Conservation (phyloP, 2,797 vertebrate genomes). For the Centroberyx gerrardi region DNA sequence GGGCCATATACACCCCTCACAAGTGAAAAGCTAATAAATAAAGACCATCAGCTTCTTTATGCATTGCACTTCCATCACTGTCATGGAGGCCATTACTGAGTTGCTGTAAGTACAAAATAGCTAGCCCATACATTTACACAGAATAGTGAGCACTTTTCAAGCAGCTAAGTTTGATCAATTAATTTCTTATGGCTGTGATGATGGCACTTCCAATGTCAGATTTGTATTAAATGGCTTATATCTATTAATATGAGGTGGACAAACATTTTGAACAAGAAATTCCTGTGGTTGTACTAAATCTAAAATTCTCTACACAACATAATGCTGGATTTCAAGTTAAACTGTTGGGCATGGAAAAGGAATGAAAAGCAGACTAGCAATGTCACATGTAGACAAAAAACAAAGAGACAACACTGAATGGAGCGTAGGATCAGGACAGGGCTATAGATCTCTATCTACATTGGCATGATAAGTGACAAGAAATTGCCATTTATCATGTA, state of each 20-base stretch:
- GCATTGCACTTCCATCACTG: constrained; percentile 65
- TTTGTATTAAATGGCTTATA: neutral
- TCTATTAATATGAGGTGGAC: constrained; percentile 7
- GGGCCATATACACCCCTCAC: constrained; percentile 32
- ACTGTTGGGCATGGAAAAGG: constrained; percentile 6
- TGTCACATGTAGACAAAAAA: constrained; percentile 17
- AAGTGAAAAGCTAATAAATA: constrained; percentile 67
- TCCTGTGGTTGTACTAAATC: neutral
- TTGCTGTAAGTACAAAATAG: constrained; percentile 39
- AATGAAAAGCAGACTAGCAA: neutral
- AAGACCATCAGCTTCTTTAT: constrained; percentile 48
- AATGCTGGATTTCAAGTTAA: neutral
- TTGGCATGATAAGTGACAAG: constrained; percentile 88
- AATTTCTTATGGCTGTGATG: neutral
- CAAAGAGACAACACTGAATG: neutral
- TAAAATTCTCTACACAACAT: neutral
- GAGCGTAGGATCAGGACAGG: constrained; percentile 4
- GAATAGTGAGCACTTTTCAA: constrained; percentile 25
- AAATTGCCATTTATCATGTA: constrained; percentile 88
- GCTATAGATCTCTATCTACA: constrained; percentile 34
- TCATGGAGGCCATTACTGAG: constrained; percentile 59
- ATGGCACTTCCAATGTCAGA: constrained; percentile 5
- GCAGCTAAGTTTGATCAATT: constrained; percentile 16
- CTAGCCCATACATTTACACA: constrained; percentile 33
- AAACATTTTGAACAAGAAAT: neutral